These are phyloP conservation scores for Tetraneura akinire DNA, from an alignment of 1,140 invertebrate genomes.

Conservation along the genomic window DNA sequence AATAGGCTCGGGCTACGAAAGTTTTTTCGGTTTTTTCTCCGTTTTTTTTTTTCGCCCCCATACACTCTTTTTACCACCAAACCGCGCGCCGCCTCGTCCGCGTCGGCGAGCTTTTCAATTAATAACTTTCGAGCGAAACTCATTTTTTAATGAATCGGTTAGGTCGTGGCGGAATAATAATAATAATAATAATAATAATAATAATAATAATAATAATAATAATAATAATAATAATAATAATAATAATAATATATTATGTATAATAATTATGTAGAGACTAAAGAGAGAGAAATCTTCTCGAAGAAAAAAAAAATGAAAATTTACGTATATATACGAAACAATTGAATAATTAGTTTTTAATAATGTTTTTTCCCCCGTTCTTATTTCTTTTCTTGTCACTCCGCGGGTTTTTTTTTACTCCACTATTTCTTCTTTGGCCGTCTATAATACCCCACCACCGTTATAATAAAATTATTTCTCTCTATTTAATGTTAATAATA, in stretches of 20 bases:
- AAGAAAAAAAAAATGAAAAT: not conserved
- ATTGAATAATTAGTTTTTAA: slow-evolving; percentile 46
- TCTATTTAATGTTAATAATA: too few relatives aligned
- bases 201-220: too few relatives aligned
- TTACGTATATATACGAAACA: not conserved
- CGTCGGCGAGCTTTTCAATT: slow-evolving; percentile 37
- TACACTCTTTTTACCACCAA: too few relatives aligned
- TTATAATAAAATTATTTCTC: too few relatives aligned
- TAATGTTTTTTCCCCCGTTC: not conserved
- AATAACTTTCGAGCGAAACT: slow-evolving; percentile 38
- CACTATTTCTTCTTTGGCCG: not conserved
- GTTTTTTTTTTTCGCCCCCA: too few relatives aligned
- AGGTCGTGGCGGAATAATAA: not conserved
- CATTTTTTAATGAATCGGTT: slow-evolving; percentile 44
- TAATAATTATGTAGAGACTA: too few relatives aligned
- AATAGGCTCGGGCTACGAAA: slow-evolving; percentile 42
- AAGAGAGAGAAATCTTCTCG: too few relatives aligned
- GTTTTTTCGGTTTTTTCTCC: slow-evolving; percentile 7
- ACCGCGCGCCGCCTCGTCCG: not conserved
- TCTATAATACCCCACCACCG: not conserved
- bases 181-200: too few relatives aligned
- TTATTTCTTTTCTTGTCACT: not conserved
- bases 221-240: too few relatives aligned
- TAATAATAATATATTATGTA: not conserved
- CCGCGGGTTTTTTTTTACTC: too few relatives aligned